Evolutionary conservation across 2,888 invertebrate genomes (phyloP), one percentile per base, ranked within the genome.

Genomic region (Oasisia sp.): DNA sequence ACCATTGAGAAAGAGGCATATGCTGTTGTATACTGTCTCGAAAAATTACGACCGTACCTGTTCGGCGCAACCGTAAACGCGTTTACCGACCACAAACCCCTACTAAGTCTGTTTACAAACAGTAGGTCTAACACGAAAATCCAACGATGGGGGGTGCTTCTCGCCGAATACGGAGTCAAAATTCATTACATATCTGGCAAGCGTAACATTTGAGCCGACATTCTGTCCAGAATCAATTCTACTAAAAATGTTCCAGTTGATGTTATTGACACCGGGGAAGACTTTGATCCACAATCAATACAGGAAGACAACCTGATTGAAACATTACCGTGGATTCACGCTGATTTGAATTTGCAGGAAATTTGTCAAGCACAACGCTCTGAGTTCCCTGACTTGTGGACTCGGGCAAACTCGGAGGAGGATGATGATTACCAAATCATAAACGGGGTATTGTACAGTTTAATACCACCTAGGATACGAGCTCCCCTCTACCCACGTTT

Each of bases 111-210:
- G 11, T 92, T 92, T 19, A 89, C 91, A 14, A 32, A 58, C 56
- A 74, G 91, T 19, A 44, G 91, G 32, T 27, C 27, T 5, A 92
- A 92, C 32, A 92, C 92, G 7, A 90, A 92, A 32, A 50, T 92
- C 7, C 92, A 92, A 32, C 3, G 92, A 27, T 92, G 92, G 92
- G 92, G 90, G 5, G 89, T 92, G 3, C 5, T 92, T 1, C 19
- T 92, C n/a, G 92, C 91, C n/a, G 92, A 92, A 89, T 92, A 56
- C 91, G 92, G 92, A n/a, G 91, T 90, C 8, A n/a, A n/a, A n/a
- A n/a, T n/a, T n/a, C n/a, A n/a, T n/a, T n/a, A n/a, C n/a, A n/a
- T n/a, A n/a, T n/a, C n/a, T n/a, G n/a, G n/a, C n/a, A n/a, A n/a
- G n/a, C n/a, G n/a, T n/a, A n/a, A n/a, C n/a, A n/a, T n/a, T n/a